A percentile compares a stretch with the other conserved stretches of the same genome.
These are phyloP conservation scores for Noctilio leporinus DNA, from an alignment of 2,113 vertebrate genomes.

Conservation along the genomic window DNA sequence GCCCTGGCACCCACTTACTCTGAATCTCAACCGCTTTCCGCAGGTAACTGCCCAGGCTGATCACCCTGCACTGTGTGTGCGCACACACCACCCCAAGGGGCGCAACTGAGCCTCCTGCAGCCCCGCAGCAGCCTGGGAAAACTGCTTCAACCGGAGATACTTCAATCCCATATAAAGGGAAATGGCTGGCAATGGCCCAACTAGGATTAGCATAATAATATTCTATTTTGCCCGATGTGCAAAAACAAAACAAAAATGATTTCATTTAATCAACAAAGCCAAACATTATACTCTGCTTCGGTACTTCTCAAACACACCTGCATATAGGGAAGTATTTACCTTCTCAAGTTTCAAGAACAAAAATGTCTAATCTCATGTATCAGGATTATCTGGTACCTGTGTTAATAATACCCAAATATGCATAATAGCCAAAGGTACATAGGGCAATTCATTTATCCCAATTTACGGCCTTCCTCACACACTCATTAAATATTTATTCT, in stretches of 20 bases:
- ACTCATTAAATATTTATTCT: background rate
- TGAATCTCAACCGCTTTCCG: background rate
- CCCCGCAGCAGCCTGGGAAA: background rate
- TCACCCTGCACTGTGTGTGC: too few relatives aligned
- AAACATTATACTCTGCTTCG: background rate
- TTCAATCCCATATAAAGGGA: background rate
- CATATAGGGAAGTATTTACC: background rate
- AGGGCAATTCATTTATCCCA: background rate
- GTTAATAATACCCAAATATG: background rate
- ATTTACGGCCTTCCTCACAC: background rate
- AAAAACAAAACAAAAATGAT: constrained; percentile 39
- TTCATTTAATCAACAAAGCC: background rate
- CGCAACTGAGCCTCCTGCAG: background rate
- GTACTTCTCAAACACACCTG: background rate
- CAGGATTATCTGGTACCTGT: background rate
- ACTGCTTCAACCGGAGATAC: background rate
- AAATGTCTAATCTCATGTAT: background rate
- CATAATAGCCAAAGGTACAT: background rate
- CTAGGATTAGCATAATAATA: background rate
- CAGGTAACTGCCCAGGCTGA: background rate
- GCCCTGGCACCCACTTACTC: background rate
- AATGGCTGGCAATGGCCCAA: background rate
- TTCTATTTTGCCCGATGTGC: background rate
- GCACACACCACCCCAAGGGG: background rate
- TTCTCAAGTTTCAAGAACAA: constrained; percentile 64